phyloP scores from a whole-genome alignment of 2,888 invertebrate species.

The Teinopalpus imperialis region DNA sequence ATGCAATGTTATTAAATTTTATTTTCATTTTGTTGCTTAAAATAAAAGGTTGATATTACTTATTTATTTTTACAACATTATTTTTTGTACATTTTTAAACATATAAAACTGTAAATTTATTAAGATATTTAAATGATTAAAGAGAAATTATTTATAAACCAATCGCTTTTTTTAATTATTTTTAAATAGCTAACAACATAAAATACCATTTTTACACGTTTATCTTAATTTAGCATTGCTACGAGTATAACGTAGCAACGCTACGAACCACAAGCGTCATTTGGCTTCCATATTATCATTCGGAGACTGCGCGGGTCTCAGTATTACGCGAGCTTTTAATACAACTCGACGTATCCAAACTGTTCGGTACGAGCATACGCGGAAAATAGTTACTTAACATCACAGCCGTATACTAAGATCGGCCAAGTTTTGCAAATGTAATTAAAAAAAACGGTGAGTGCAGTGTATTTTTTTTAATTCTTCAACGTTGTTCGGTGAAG shows the following conservation, averaged over 20 bases:
- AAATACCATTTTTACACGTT: not conserved
- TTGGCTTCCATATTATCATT: constrained; percentile 49
- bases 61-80: too few relatives aligned
- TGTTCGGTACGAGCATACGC: constrained; percentile 33
- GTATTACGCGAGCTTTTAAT: constrained; percentile 52
- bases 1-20: too few relatives aligned
- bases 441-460: constrained; percentile 57
- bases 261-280: constrained; percentile 35
- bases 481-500: constrained; percentile 26
- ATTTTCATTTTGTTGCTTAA: too few relatives aligned
- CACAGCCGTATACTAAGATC: constrained; percentile 31
- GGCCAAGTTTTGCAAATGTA: constrained; percentile 50
- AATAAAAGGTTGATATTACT: too few relatives aligned
- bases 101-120: too few relatives aligned
- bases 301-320: constrained; percentile 74
- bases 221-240: constrained; percentile 25
- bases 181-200: not conserved
- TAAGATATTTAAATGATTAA: too few relatives aligned
- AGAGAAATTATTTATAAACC: too few relatives aligned
- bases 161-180: too few relatives aligned
- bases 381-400: constrained; percentile 36
- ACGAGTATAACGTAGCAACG: constrained; percentile 28
- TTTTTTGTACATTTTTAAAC: too few relatives aligned
- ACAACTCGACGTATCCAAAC: constrained; percentile 41
- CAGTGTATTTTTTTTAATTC: constrained; percentile 37